Evolutionary conservation across 2,113 vertebrate genomes (phyloP), one percentile per base, ranked within the genome.

Genomic region (Tringa solitaria): DNA sequence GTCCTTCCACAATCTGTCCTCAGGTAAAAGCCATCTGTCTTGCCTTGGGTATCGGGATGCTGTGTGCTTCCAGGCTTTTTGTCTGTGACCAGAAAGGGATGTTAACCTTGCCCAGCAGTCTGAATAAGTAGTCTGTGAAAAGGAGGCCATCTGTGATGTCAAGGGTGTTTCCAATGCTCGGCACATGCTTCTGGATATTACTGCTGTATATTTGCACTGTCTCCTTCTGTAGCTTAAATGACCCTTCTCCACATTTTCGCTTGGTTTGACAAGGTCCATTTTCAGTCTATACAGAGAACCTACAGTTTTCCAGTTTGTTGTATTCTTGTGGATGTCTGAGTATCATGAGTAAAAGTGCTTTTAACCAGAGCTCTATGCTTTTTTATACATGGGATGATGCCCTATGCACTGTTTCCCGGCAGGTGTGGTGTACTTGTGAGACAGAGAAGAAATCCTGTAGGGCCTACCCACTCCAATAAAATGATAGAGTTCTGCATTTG

Each of bases 181-280:
- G 12, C 12, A 8, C 17, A 21, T 8, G 2, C 5, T 20, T 67
- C 9, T 14, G 53, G 30, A 54, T 30, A 30, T 16, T 77, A 8
- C 9, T 78, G 20, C 51, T 37, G 1, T 45, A 0, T 72, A 48
- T 60, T 89, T 68, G 35, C 11, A 45, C 10, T 12, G 8, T 63
- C 9, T 84, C 17, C 10, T 48, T 51, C 51, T 21, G 19, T 5
- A 61, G 14, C 27, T 65, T 80, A 39, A 20, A 3, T 51, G 57
- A 9, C 0, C 9, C 19, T n/a, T 48, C 19, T 48, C 17, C 23
- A 27, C 0, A 0, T 81, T 57, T 78, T 41, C 6, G 5, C 20
- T 78, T n/a, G 37, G 18, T 67, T 68, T 0, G 1, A 35, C 75
- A 72, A 70, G 20, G 15, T 54, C 19, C 4, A 4, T 28, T 79